Conservation (phyloP, 2,888 invertebrate species). For the Cynaeus angustus region DNA sequence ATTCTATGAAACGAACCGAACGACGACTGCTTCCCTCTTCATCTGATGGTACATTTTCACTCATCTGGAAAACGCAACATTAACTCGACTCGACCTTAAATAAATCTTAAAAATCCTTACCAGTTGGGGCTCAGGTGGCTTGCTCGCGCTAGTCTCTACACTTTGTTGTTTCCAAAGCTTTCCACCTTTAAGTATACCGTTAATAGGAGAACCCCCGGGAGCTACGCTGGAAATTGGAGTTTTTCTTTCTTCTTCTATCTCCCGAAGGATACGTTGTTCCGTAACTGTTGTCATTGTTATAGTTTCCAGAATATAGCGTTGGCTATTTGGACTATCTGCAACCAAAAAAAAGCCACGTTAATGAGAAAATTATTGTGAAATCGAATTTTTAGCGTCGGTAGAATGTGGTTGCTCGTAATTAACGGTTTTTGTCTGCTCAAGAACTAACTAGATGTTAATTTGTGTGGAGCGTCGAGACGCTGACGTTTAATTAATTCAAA, state of each 20-base stretch:
- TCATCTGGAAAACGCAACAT: constrained; percentile 52
- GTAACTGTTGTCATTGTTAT: constrained; percentile 81
- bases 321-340: constrained; percentile 63
- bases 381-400: background rate
- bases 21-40: constrained; percentile 77
- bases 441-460: constrained; percentile 11
- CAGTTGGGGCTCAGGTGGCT: constrained; percentile 52
- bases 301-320: constrained; percentile 78
- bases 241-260: constrained; percentile 63
- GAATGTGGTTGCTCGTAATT: constrained; percentile 1
- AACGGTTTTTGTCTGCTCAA: constrained; percentile 11
- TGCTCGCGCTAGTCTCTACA: constrained; percentile 49
- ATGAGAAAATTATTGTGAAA: background rate
- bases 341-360: constrained; percentile 24
- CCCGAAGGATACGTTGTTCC: constrained; percentile 77
- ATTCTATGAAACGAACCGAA: constrained; percentile 80
- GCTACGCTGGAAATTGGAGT: constrained; percentile 52
- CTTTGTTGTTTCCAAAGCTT: constrained; percentile 79
- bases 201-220: constrained; percentile 76
- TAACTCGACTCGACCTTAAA: background rate
- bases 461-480: constrained; percentile 7
- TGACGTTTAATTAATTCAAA: constrained; percentile 21
- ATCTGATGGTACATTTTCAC: constrained; percentile 69
- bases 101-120: constrained; percentile 44
- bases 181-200: constrained; percentile 86